phyloP scores from a whole-genome alignment of 2,888 invertebrate species.

The Salticus scenicus region DNA sequence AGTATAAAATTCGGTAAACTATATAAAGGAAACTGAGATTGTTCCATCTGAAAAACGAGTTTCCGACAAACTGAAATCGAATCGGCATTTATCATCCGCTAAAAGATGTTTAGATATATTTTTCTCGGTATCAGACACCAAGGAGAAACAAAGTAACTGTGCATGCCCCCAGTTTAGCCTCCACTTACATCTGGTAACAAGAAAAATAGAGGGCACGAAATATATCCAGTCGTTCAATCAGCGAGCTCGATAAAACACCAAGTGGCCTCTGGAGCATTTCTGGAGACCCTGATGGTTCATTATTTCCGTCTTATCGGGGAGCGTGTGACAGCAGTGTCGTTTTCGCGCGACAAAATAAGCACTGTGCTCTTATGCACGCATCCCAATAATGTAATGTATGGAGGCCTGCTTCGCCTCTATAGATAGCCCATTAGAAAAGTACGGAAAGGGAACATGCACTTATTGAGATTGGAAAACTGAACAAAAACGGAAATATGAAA shows the following conservation, averaged over 20 bases:
- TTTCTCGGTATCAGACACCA: no score
- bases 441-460: background rate
- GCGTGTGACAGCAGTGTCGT: constrained; percentile 18
- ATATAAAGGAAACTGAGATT: no score
- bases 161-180: background rate
- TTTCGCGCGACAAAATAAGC: constrained; percentile 37
- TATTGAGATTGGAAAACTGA: background rate
- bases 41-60: no score
- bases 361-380: constrained; percentile 32
- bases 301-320: constrained; percentile 47
- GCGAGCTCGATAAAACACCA: constrained; percentile 37
- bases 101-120: no score
- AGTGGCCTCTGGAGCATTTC: constrained; percentile 25
- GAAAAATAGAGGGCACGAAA: background rate
- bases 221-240: constrained; percentile 40
- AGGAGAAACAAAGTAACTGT: background rate
- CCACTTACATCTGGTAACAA: background rate
- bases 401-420: background rate
- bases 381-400: constrained; percentile 50
- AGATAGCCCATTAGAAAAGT: background rate
- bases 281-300: constrained; percentile 37
- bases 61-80: no score
- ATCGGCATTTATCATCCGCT: no score
- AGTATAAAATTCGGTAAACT: no score
- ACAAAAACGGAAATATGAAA: no score